Evolutionary conservation across 2,888 invertebrate genomes (phyloP), one percentile per base, ranked within the genome.

Genomic region (Nephrocerus scutellatus): DNA sequence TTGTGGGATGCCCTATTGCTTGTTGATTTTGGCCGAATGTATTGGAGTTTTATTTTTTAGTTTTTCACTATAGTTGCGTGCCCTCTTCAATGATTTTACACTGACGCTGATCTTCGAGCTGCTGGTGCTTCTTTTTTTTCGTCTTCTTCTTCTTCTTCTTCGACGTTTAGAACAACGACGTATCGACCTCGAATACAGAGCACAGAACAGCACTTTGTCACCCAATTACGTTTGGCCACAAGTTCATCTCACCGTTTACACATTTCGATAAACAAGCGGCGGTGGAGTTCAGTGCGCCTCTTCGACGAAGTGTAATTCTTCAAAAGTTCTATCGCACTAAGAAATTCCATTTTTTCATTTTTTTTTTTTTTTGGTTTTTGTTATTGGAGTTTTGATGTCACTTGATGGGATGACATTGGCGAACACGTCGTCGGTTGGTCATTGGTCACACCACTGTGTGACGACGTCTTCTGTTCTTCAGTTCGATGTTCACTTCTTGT

Each of bases 221-320:
- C 49, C 56, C 51, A 49, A 50, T 46, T 46, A 46, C 37, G 44
- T 44, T 46, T 48, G 46, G 38, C 45, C 44, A 39, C 39, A 49
- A 48, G 48, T 49, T 52, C 57, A 57, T 57, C 53, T 57, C 54
- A 56, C 54, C 57, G 56, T 49, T 51, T 50, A 48, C 50, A 54
- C 41, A 47, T 47, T 50, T 48, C 49, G 38, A 30, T 30, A 23
- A 36, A 32, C 43, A 39, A 18, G n/a, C n/a, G n/a, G n/a, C n/a
- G n/a, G n/a, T n/a, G n/a, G n/a, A n/a, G n/a, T n/a, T n/a, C n/a
- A n/a, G n/a, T n/a, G n/a, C n/a, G n/a, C n/a, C n/a, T n/a, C n/a
- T n/a, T n/a, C n/a, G n/a, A n/a, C n/a, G n/a, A n/a, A n/a, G 7
- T 20, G 30, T 19, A 16, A 16, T 13, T 18, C 30, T 12, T 30